These are phyloP conservation scores for Siniperca obscura DNA, from an alignment of 2,797 vertebrate genomes.

Conservation along the genomic window DNA sequence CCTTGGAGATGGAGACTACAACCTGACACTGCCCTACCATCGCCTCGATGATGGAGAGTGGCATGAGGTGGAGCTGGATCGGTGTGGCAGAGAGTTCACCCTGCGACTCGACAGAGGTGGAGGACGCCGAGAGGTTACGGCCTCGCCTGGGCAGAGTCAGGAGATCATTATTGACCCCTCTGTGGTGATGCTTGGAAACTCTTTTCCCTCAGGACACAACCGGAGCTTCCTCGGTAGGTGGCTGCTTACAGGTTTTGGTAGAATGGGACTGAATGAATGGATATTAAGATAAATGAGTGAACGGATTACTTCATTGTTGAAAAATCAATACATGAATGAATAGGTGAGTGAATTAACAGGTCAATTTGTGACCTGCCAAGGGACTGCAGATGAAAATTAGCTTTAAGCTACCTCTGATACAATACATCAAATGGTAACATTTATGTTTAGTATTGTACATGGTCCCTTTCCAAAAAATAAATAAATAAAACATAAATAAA, in stretches of 20 bases:
- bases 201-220: constrained; percentile 86
- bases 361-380: not conserved
- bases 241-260: not conserved
- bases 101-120: constrained; percentile 89
- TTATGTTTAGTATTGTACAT: too few species aligned
- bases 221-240: constrained; percentile 89
- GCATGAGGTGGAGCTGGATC: constrained; percentile 89
- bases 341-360: constrained; percentile 15
- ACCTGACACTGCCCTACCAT: constrained; percentile 85
- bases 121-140: constrained; percentile 85
- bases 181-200: constrained; percentile 89
- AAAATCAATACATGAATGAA: constrained; percentile 2
- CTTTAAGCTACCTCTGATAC: too few species aligned
- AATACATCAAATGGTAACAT: too few species aligned
- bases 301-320: not conserved
- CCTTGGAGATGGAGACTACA: constrained; percentile 89
- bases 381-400: too few species aligned
- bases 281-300: constrained; percentile 24
- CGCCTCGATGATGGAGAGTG: constrained; percentile 89
- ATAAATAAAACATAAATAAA: not conserved
- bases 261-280: not conserved
- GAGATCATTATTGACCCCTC: constrained; percentile 90
- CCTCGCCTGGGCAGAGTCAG: constrained; percentile 84
- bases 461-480: too few species aligned
- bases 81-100: constrained; percentile 89